Base-by-base conservation (phyloP, 2,113 vertebrate genomes). In the Hyperopisus bebe region DNA sequence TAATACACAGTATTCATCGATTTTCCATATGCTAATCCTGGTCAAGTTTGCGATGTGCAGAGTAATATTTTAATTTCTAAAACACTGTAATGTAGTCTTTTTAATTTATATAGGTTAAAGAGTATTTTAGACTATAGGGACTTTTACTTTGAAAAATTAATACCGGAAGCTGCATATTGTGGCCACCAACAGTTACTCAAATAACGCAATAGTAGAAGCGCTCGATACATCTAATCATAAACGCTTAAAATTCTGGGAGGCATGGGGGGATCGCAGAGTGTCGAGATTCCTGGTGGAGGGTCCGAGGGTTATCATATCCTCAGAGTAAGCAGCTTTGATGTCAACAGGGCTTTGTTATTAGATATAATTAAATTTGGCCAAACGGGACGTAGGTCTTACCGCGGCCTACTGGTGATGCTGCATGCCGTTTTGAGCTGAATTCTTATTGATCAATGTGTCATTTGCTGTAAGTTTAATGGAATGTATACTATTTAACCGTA, bases 301-400 rank as follows among this genome's bases (percentile, higher is more conserved):
- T 98, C 97, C 0, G 98, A 99, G 93, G 98, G 98, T 85, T 99
- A 98, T 93, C 98, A 98, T 90, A 97, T 98, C 91, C 94, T 99
- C 88, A 94, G 98, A 94, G 98, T 98, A 93, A 93, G 95, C 92
- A 7, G 84, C 66, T 62, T 51, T 1, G 27, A 74, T 86, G 19
- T 77, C 44, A 15, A 11, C 53, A 70, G 27, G n/a, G n/a, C 5
- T 2, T 70, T 70, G 62, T 31, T 70, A 31, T 70, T 70, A 70
- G 31, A 70, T 31, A 27, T 66, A n/a, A 66, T n/a, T 66, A 11
- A 11, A 70, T 70, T 66, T 27, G n/a, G 27, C 10, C 62, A 21
- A 27, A 77, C 58, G 58, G 93, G 91, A 89, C 91, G 15, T 92
- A 91, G 13, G 91, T 93, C 77, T 77, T 1, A 47, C 5, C 27